Evolutionary conservation across 2,888 invertebrate species (phyloP).

Genomic region (Nasonovia ribisnigri): DNA sequence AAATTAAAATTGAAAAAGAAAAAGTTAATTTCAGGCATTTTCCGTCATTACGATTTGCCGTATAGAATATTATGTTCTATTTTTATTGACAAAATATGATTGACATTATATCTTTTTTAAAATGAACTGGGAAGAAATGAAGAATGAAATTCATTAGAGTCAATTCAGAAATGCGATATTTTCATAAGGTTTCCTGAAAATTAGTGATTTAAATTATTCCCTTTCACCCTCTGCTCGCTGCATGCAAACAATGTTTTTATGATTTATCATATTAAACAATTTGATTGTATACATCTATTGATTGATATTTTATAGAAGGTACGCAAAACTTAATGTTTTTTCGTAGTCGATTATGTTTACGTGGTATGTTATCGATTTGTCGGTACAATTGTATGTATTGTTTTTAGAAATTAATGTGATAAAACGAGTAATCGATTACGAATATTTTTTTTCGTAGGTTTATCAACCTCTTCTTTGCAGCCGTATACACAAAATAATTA

Average conservation of each 20-base stretch:
- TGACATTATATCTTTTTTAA: not conserved
- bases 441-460: not conserved
- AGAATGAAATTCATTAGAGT: not conserved
- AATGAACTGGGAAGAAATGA: not conserved
- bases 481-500: not conserved
- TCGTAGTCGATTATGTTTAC: not conserved
- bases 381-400: not conserved
- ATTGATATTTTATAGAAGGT: not conserved
- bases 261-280: not conserved
- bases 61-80: too few relatives aligned
- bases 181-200: not conserved
- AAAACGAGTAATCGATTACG: not conserved
- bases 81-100: not conserved
- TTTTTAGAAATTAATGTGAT: not conserved
- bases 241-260: not conserved
- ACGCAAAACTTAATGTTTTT: not conserved
- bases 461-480: not conserved
- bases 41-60: not conserved
- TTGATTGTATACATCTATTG: not conserved
- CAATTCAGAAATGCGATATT: not conserved
- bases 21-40: not conserved
- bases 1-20: not conserved
- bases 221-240: not conserved
- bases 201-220: not conserved
- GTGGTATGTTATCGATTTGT: not conserved